Conservation (phyloP, 2,113 vertebrate species). For the Caranx melampygus region DNA sequence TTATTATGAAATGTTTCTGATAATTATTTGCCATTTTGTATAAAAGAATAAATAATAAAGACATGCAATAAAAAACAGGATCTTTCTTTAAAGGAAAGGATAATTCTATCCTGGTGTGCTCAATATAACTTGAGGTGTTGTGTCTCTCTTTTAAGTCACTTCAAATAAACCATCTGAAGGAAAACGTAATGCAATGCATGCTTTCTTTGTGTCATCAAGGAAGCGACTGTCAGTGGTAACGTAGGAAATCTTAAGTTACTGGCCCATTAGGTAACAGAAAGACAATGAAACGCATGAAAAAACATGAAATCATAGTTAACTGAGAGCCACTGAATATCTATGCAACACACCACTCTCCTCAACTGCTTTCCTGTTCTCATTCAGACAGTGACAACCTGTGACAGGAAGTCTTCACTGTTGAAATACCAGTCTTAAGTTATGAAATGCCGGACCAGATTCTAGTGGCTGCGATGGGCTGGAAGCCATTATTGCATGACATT, state of each 20-base stretch:
- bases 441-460: slow-evolving; percentile 25
- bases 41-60: too few species aligned
- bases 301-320: background rate
- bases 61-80: background rate
- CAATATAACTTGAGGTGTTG: too few species aligned
- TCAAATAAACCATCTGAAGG: too few species aligned
- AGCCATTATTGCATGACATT: slow-evolving; percentile 3
- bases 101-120: too few species aligned
- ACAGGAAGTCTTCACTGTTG: slow-evolving; percentile 26
- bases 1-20: too few species aligned
- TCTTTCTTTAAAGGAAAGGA: background rate
- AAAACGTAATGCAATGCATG: background rate
- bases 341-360: background rate
- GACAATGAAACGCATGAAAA: slow-evolving; percentile 6
- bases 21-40: too few species aligned
- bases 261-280: background rate
- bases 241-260: background rate
- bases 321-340: background rate
- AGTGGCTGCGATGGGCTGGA: background rate
- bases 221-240: background rate
- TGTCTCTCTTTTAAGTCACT: too few species aligned
- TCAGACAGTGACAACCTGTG: background rate
- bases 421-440: slow-evolving; percentile 20
- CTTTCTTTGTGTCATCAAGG: background rate
- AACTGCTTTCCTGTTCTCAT: background rate